phyloP scores from a whole-genome alignment of 1,140 invertebrate species.

The Bombus consobrinus region DNA sequence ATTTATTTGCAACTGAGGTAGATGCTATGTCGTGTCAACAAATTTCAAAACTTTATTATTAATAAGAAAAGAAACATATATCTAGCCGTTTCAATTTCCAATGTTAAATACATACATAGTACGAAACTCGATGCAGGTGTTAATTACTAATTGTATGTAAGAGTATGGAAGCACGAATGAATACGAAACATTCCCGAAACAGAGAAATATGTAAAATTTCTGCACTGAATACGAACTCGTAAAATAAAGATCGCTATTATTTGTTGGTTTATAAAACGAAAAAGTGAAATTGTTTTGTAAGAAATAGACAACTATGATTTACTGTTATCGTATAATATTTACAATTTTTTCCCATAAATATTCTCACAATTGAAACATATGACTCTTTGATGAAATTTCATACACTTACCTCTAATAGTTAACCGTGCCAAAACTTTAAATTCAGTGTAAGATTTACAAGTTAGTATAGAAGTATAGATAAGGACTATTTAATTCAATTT shows the following conservation, averaged over 20 bases:
- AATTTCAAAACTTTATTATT: background rate
- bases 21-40: background rate
- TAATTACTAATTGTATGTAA: background rate
- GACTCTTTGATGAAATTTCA: background rate
- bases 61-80: background rate
- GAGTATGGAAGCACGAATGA: background rate
- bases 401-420: too few species aligned
- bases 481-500: too few species aligned
- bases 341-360: too few species aligned
- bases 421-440: too few species aligned
- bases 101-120: background rate
- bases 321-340: too few species aligned
- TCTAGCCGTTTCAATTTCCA: background rate
- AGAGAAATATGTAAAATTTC: background rate
- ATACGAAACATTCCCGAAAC: background rate
- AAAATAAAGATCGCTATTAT: background rate
- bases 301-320: background rate
- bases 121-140: background rate
- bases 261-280: background rate
- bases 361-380: too few species aligned
- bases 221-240: background rate
- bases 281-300: background rate
- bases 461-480: too few species aligned
- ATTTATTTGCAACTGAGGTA: background rate
- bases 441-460: too few species aligned